Percentiles rank a stretch among this genome's conserved stretches.
Conservation (phyloP, 2,113 vertebrate genomes). For the Pholis gunnellus region DNA sequence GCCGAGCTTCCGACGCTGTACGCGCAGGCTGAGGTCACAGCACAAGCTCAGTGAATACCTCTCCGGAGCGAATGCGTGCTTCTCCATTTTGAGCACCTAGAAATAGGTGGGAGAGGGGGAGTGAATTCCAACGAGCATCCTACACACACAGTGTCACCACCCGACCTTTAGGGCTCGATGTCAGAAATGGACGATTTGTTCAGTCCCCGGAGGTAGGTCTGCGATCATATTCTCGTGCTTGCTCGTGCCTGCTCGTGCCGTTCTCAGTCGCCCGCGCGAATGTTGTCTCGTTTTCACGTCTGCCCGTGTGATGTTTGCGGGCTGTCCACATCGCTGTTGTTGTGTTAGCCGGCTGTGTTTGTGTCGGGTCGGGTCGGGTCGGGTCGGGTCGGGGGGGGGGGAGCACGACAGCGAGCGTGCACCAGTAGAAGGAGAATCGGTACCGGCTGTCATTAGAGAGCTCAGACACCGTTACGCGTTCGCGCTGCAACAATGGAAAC, state of each 20-base stretch:
- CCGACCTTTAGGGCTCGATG: conserved; percentile 82
- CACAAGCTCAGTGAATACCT: conserved; percentile 94
- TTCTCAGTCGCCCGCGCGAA: background rate
- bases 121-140: conserved; percentile 69
- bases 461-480: conserved; percentile 31
- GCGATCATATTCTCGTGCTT: conserved; percentile 77
- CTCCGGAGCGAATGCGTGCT: conserved; percentile 89
- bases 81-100: conserved; percentile 98
- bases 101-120: conserved; percentile 82
- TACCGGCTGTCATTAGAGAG: conserved; percentile 42
- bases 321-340: conserved; percentile 49
- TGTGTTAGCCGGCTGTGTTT: conserved; percentile 21
- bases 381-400: too few species aligned
- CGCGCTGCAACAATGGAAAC: background rate
- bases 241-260: conserved; percentile 31
- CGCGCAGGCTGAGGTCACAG: conserved; percentile 98
- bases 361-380: too few species aligned
- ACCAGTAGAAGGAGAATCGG: too few species aligned
- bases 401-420: too few species aligned
- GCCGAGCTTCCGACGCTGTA: conserved; percentile 89
- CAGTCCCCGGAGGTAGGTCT: conserved; percentile 97
- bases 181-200: conserved; percentile 95
- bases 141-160: conserved; percentile 73
- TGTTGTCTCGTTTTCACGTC: background rate
- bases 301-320: background rate